These are phyloP conservation scores for Drosophila ezoana DNA, from an alignment of 2,888 invertebrate species.

Conservation along the genomic window DNA sequence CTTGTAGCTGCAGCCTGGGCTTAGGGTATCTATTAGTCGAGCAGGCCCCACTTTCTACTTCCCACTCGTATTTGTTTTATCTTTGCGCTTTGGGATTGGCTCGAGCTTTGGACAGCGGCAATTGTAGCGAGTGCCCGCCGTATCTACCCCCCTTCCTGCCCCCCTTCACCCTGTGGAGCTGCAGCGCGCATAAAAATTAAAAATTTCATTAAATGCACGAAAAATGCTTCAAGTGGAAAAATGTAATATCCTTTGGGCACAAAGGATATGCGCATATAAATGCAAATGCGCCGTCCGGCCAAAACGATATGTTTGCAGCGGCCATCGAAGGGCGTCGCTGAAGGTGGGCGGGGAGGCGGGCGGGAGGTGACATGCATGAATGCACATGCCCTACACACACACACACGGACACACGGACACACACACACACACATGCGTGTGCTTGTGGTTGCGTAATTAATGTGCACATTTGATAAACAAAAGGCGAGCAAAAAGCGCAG, in stretches of 20 bases:
- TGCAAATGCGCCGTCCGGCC: slow-evolving; percentile 54
- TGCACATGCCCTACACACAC: slow-evolving; percentile 37
- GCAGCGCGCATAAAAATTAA: slow-evolving; percentile 73
- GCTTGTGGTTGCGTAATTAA: slow-evolving; percentile 56
- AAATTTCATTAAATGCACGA: slow-evolving; percentile 80
- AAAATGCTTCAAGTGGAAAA: slow-evolving; percentile 80
- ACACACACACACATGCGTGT: slow-evolving; percentile 6
- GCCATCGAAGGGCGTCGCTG: slow-evolving; percentile 13
- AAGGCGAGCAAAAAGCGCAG: slow-evolving; percentile 28
- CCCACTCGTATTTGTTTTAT: slow-evolving; percentile 23
- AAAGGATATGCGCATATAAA: slow-evolving; percentile 75
- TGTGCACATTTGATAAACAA: slow-evolving; percentile 57
- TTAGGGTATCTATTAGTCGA: too few relatives aligned
- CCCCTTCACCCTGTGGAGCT: slow-evolving; percentile 14
- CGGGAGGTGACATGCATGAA: slow-evolving; percentile 51
- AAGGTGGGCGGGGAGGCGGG: too few relatives aligned
- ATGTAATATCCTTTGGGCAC: slow-evolving; percentile 81
- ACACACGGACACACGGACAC: slow-evolving; percentile 1
- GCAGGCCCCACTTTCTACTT: too few relatives aligned
- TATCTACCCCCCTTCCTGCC: not conserved
- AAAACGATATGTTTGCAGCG: slow-evolving; percentile 60
- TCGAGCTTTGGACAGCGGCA: slow-evolving; percentile 21
- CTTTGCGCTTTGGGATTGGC: slow-evolving; percentile 58
- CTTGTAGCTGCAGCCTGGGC: too few relatives aligned
- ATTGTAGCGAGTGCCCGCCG: slow-evolving; percentile 17